phyloP scores from a whole-genome alignment of 1,140 invertebrate genomes.

The Helicoverpa armigera region DNA sequence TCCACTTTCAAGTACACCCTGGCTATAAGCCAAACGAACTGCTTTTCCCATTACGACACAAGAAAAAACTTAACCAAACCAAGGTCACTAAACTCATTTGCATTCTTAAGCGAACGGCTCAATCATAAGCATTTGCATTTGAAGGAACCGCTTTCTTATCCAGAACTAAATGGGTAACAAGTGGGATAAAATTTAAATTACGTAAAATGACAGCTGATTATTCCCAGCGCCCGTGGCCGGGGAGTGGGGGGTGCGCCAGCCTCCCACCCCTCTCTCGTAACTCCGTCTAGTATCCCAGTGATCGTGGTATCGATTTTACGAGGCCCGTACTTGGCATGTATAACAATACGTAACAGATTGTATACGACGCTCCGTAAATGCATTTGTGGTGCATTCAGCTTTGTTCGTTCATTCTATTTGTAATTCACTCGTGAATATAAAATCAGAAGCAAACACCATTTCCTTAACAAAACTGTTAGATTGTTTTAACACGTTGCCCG shows the following conservation, averaged over 20 bases:
- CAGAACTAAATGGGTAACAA: slow-evolving; percentile 19
- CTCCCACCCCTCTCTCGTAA: slow-evolving; percentile 46
- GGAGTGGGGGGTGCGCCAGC: neutral
- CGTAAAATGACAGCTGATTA: slow-evolving; percentile 60
- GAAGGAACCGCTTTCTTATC: neutral
- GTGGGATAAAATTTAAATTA: slow-evolving; percentile 46
- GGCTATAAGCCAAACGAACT: neutral
- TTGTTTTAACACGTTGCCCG: neutral
- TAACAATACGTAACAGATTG: slow-evolving; percentile 18
- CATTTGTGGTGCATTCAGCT: slow-evolving; percentile 28
- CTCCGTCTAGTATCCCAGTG: slow-evolving; percentile 47
- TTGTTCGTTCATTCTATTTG: slow-evolving; percentile 14
- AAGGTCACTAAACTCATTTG: slow-evolving; percentile 3
- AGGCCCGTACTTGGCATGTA: slow-evolving; percentile 44
- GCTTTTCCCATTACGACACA: neutral
- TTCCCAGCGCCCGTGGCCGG: neutral
- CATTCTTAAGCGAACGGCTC: slow-evolving; percentile 1
- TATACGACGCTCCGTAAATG: slow-evolving; percentile 25
- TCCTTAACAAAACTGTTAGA: neutral
- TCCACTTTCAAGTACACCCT: neutral
- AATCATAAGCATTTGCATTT: slow-evolving; percentile 18
- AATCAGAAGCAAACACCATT: neutral
- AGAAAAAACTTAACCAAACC: too few relatives aligned
- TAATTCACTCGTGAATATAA: neutral
- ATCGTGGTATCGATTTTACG: slow-evolving; percentile 61